Evolutionary conservation across 1,140 invertebrate genomes (phyloP), one percentile per base, ranked within the genome.

Genomic region (Pseudoatta argentina): DNA sequence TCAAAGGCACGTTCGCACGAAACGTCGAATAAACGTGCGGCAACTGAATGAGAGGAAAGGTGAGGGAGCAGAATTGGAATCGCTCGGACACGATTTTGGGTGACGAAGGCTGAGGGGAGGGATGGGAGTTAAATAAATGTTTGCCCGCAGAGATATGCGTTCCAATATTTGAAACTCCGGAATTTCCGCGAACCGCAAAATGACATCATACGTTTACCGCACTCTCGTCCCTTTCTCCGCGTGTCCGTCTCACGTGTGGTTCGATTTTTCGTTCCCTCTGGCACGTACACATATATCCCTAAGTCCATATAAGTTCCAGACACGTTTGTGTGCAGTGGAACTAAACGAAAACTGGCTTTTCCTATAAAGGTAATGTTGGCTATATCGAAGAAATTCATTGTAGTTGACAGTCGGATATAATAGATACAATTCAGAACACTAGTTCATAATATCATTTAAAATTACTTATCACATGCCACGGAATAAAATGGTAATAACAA

Each of bases 121-220:
- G 44, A 27, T 8, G 61, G 39, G 71, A 61, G 78, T 71, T 87
- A 89, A 88, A 88, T 88, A 91, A 91, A 91, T 86, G 88, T 91
- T 91, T 91, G 82, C 24, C 27, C 79, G 82, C 73, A 44, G 71
- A 66, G 88, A 81, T 87, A 85, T 44, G 67, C 76, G 87, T 85
- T 78, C 72, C 82, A 85, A 91, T 89, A 91, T 91, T 91, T 86
- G 88, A 88, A 89, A 86, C 75, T 63, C 72, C 10, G 77, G 87
- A 86, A 90, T 92, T 91, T 90, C 73, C 83, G 71, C 83, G 88
- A 81, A 87, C 86, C 88, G 88, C 82, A 85, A 88, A 90, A 87
- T 79, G 82, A 87, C 88, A 89, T 88, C 86, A 73, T 83, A 87
- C 78, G 61, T 88, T 86, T 82, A 64, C 75, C 59, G 59, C 57